These are phyloP conservation scores for Anastrepha ludens DNA, from an alignment of 1,140 invertebrate genomes.

Conservation along the genomic window DNA sequence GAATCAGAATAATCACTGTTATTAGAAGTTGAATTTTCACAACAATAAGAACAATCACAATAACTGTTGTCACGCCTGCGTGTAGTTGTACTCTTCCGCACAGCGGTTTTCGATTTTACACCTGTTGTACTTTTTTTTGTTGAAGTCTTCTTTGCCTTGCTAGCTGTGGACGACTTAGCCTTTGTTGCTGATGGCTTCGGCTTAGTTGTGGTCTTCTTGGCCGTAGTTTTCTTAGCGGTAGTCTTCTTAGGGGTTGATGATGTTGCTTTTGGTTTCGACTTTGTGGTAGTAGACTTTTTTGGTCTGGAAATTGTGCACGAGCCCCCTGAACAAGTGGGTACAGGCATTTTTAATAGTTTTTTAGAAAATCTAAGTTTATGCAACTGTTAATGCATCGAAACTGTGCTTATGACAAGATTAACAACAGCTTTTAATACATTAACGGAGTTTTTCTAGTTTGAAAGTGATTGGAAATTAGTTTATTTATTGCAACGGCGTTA, in stretches of 20 bases:
- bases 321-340: constrained; percentile 15
- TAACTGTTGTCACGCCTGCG: constrained; percentile 22
- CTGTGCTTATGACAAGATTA: background rate
- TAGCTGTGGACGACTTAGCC: constrained; percentile 17
- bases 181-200: constrained; percentile 35
- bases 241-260: background rate
- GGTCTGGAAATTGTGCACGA: constrained; percentile 40
- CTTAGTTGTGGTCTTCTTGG: constrained; percentile 9
- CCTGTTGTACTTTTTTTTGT: constrained; percentile 1
- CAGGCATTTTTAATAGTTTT: constrained; percentile 23
- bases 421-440: background rate
- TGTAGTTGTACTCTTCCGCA: constrained; percentile 23
- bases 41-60: constrained; percentile 52
- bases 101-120: constrained; percentile 22
- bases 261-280: constrained; percentile 17
- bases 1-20: constrained; percentile 36
- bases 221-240: background rate
- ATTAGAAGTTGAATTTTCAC: constrained; percentile 13
- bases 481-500: background rate
- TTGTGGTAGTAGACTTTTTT: constrained; percentile 29
- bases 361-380: background rate
- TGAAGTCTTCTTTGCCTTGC: background rate
- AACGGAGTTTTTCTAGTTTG: constrained; percentile 33
- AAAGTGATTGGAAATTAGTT: background rate
- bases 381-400: constrained; percentile 11